Percentiles rank a stretch among this genome's conserved stretches.
Conservation (phyloP, 1,140 invertebrate species). For the Lasioglossum albipes region DNA sequence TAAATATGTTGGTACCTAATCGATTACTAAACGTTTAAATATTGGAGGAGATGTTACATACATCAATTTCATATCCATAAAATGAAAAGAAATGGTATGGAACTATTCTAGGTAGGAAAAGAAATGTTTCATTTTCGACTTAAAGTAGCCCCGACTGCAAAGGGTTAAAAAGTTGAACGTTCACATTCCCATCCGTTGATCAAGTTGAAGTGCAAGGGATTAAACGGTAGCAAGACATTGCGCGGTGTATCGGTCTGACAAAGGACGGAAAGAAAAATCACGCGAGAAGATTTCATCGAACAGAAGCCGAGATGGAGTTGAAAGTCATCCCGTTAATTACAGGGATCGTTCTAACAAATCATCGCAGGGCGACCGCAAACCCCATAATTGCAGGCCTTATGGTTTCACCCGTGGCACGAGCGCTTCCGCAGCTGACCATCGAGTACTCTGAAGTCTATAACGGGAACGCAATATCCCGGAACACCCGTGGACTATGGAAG, state of each 20-base stretch:
- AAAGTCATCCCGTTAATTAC: conserved; percentile 65
- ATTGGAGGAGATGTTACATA: too few species aligned
- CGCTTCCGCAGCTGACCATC: conserved; percentile 72
- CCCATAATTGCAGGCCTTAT: conserved; percentile 73
- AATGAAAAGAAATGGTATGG: too few species aligned
- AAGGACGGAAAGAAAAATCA: conserved; percentile 49
- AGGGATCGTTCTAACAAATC: conserved; percentile 65
- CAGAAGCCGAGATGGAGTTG: conserved; percentile 42
- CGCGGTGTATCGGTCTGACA: too few species aligned
- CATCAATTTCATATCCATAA: too few species aligned
- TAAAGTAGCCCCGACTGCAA: too few species aligned
- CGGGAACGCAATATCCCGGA: conserved; percentile 72
- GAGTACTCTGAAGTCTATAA: conserved; percentile 56
- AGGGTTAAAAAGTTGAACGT: too few species aligned
- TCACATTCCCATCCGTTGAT: not conserved
- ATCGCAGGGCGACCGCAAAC: conserved; percentile 64
- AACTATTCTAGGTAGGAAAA: too few species aligned
- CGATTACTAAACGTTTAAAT: too few species aligned
- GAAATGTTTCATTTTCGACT: too few species aligned
- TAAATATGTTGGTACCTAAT: too few species aligned
- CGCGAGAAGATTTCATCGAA: conserved; percentile 41
- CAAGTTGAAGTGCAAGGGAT: not conserved
- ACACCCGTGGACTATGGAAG: conserved; percentile 73
- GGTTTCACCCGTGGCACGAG: conserved; percentile 60
- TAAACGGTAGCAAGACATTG: not conserved